Evolutionary conservation across 2,888 invertebrate genomes (phyloP).

Genomic region (Villa cingulata): DNA sequence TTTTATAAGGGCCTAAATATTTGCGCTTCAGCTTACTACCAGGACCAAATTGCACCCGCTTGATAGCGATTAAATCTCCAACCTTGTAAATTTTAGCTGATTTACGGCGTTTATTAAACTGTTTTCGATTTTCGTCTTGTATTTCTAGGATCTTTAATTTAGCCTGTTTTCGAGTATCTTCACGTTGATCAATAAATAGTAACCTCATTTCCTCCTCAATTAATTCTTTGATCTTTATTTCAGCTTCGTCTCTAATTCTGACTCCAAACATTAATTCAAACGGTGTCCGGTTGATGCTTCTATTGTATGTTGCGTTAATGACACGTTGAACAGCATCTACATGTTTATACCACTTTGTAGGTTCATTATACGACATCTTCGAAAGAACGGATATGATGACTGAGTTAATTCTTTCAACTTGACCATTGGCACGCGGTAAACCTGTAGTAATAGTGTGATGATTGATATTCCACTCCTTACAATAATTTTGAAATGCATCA

Average conservation of each 20-base stretch:
- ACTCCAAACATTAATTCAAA: not conserved
- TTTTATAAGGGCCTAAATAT: slow-evolving; percentile 3
- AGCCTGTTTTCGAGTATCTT: not conserved
- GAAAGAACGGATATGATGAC: not conserved
- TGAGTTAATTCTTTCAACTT: not conserved
- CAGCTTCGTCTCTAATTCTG: not conserved
- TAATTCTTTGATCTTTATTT: not conserved
- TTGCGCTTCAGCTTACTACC: not conserved
- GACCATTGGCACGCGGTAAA: no score
- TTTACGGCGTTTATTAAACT: not conserved
- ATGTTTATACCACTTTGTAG: not conserved
- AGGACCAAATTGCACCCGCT: not conserved
- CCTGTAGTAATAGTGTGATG: not conserved
- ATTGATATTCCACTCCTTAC: not conserved
- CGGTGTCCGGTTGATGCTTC: no score
- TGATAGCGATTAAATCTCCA: slow-evolving; percentile 1
- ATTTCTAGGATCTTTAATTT: not conserved
- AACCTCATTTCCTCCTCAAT: not conserved
- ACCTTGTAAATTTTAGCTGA: not conserved
- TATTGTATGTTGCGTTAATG: not conserved
- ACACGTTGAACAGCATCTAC: not conserved
- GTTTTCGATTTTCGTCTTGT: not conserved
- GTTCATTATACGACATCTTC: not conserved
- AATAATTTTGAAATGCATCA: not conserved
- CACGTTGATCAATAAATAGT: not conserved